Evolutionary conservation across 2,113 vertebrate species (phyloP), one percentile per base, ranked within the genome.

Genomic region (Poeciliopsis retropinna): DNA sequence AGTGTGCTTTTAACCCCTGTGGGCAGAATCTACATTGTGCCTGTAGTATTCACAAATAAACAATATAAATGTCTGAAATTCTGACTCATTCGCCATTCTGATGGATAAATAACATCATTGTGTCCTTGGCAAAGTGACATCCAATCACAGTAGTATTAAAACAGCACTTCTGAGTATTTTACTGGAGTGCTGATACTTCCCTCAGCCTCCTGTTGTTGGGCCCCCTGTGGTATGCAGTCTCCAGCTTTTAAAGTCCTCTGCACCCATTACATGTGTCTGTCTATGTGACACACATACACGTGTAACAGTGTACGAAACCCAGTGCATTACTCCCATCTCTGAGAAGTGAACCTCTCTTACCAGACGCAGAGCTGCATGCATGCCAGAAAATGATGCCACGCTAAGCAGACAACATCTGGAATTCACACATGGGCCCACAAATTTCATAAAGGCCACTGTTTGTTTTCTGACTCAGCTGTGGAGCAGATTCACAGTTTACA

Each of bases 371-470:
- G 73, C 67, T 78, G 41, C 61, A 71, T 41, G 64, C 27, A 66
- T 51, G 61, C 29, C 22, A 41, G n/a, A 68, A 66, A 39, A n/a
- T 66, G 39, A 71, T 41, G 62, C 64, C n/a, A 76, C 64, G 44
- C 68, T 64, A 78, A 82, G 84, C 87, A 47, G 44, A 47, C n/a
- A n/a, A 47, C 44, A 86, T 85, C 82, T 85, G 82, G 61, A 67
- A 70, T 60, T 82, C 69, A 76, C 75, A 41, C 79, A 63, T 51
- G 51, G 54, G 34, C 70, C 63, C n/a, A 68, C 19, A 70, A 14
- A 17, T 68, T 30, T 72, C 31, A 72, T 8, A 3, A 14, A 22
- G 69, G 15, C 13, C 17, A 27, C 47, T 51, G 79, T 69, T 87
- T 60, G 83, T 68, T 74, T 72, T 82, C 75, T 51, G 34, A 57